Conservation (phyloP, 2,888 invertebrate genomes). For the Pammene aurita region DNA sequence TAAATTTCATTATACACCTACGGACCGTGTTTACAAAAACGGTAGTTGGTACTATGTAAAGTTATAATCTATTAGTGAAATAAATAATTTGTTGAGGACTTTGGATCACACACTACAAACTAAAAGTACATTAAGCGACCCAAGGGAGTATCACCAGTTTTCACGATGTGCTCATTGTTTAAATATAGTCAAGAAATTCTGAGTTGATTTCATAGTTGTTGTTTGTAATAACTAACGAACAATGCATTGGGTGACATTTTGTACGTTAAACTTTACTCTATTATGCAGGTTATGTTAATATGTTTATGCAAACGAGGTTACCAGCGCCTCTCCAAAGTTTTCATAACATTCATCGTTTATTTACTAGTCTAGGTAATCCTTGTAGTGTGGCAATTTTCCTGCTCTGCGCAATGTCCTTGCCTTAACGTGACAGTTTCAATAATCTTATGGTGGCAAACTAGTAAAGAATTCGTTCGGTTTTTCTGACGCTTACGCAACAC, state of each 20-base stretch:
- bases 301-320: conserved; percentile 18
- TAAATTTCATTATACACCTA: conserved; percentile 18
- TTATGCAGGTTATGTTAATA: conserved; percentile 23
- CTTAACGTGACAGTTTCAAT: conserved; percentile 14
- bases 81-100: background rate
- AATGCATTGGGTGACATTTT: conserved; percentile 19
- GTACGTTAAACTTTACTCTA: conserved; percentile 18
- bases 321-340: conserved; percentile 14
- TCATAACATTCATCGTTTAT: conserved; percentile 31
- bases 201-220: too few species aligned
- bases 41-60: background rate
- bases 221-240: background rate
- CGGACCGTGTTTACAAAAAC: background rate
- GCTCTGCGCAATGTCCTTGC: conserved; percentile 30
- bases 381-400: conserved; percentile 26
- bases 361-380: conserved; percentile 5
- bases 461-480: conserved; percentile 41
- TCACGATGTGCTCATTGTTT: too few species aligned
- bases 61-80: conserved; percentile 1
- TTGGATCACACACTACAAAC: too few species aligned
- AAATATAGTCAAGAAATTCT: too few species aligned
- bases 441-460: conserved; percentile 15
- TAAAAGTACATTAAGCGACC: background rate
- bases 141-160: too few species aligned
- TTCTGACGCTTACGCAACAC: conserved; percentile 46